A percentile compares a stretch with the other conserved stretches of the same genome.
These are phyloP conservation scores for Octopus sinensis DNA, from an alignment of 1,140 invertebrate species.

Conservation along the genomic window DNA sequence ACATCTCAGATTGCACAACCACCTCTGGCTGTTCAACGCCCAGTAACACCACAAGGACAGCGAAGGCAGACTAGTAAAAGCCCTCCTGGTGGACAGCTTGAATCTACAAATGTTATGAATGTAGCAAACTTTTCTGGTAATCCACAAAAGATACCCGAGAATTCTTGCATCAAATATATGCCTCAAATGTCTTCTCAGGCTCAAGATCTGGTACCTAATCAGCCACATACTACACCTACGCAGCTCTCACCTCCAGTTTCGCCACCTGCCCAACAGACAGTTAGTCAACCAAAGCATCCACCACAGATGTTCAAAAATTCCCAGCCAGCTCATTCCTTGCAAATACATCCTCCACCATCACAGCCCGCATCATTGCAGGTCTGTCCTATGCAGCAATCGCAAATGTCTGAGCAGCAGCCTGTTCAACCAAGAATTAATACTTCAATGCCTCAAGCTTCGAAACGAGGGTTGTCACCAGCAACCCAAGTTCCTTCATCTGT, in stretches of 20 bases:
- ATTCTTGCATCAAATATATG: background rate
- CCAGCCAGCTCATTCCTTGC: background rate
- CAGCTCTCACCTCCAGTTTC: background rate
- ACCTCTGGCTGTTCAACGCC: background rate
- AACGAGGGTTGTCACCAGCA: too few species aligned
- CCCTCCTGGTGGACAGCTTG: too few species aligned
- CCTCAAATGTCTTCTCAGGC: background rate
- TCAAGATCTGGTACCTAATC: background rate
- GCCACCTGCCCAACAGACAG: background rate
- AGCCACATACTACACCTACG: background rate
- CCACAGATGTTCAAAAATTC: background rate
- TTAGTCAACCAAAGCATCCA: background rate
- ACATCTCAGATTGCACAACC: background rate
- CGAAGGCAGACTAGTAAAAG: background rate
- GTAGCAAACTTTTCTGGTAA: background rate
- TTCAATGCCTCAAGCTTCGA: too few species aligned
- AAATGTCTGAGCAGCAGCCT: too few species aligned
- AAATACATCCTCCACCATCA: background rate
- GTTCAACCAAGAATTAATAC: too few species aligned
- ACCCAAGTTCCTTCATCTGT: too few species aligned
- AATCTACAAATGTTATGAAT: background rate
- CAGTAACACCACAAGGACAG: conserved; percentile 6
- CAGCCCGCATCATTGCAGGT: conserved; percentile 8
- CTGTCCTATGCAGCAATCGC: too few species aligned
- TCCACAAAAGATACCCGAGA: background rate